Percentiles rank a stretch among this genome's conserved stretches.
These are phyloP conservation scores for Harlomillsia oculata DNA, from an alignment of 1,140 invertebrate species.

Conservation along the genomic window DNA sequence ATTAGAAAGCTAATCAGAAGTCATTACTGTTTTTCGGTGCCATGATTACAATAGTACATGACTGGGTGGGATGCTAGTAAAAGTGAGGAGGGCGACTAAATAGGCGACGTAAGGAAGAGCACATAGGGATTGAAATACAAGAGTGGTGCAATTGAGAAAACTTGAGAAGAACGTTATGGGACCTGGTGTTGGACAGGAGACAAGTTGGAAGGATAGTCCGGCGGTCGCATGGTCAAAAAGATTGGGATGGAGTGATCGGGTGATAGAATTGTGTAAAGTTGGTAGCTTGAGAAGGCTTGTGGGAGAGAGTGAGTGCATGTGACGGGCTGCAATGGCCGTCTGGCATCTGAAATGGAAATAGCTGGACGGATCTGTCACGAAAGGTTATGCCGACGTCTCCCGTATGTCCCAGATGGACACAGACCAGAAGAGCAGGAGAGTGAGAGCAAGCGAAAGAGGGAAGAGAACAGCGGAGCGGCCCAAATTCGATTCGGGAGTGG, in stretches of 20 bases:
- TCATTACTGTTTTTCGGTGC: too few relatives aligned
- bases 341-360: slow-evolving; percentile 3
- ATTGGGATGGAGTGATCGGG: too few relatives aligned
- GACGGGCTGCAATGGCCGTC: neutral
- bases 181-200: neutral
- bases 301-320: slow-evolving; percentile 1
- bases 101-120: too few relatives aligned
- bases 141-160: too few relatives aligned
- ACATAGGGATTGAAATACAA: too few relatives aligned
- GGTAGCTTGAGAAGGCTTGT: neutral
- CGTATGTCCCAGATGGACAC: slow-evolving; percentile 3
- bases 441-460: neutral
- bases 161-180: too few relatives aligned
- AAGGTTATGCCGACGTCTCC: slow-evolving; percentile 8
- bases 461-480: too few relatives aligned
- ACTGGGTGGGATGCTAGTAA: too few relatives aligned
- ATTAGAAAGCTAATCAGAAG: too few relatives aligned
- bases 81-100: too few relatives aligned
- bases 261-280: neutral
- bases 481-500: slow-evolving; percentile 2
- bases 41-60: too few relatives aligned
- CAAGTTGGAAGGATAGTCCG: neutral
- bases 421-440: slow-evolving; percentile 4
- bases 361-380: slow-evolving; percentile 9
- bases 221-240: too few relatives aligned